phyloP scores from a whole-genome alignment of 2,113 vertebrate genomes.

The Arvicanthis niloticus region DNA sequence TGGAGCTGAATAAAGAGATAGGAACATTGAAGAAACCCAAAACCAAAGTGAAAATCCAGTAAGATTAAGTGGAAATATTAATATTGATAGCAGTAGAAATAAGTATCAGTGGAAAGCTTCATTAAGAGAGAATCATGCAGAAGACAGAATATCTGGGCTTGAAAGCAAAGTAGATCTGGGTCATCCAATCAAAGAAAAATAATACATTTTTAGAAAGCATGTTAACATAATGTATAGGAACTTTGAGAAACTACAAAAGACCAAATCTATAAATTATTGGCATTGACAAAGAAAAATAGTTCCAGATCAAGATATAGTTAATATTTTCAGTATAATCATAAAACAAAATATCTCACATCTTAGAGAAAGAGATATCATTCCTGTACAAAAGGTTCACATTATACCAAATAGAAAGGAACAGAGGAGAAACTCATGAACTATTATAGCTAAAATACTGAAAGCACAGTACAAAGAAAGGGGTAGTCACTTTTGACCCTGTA shows the following conservation, averaged over 20 bases:
- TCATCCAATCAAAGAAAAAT: not conserved
- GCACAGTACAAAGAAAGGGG: not conserved
- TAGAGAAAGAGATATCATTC: not conserved
- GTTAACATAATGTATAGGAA: not conserved
- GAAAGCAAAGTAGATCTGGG: not conserved
- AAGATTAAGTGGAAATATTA: not conserved
- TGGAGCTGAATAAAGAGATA: not conserved
- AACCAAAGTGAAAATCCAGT: not conserved
- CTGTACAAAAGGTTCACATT: not conserved
- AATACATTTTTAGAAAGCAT: not conserved
- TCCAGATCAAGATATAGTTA: not conserved
- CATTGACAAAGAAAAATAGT: not conserved
- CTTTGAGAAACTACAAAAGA: not conserved
- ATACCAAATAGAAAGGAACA: not conserved
- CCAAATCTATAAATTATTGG: not conserved
- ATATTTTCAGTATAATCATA: not conserved
- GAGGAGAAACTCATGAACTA: not conserved
- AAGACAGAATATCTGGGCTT: not conserved
- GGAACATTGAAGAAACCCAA: not conserved
- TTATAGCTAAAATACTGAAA: not conserved
- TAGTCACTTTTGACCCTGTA: not conserved
- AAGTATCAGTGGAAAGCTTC: not conserved
- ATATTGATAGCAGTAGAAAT: not conserved
- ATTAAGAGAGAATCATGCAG: not conserved
- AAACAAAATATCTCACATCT: not conserved